Evolutionary conservation across 2,113 vertebrate species (phyloP).

Genomic region (Echinops telfairi): DNA sequence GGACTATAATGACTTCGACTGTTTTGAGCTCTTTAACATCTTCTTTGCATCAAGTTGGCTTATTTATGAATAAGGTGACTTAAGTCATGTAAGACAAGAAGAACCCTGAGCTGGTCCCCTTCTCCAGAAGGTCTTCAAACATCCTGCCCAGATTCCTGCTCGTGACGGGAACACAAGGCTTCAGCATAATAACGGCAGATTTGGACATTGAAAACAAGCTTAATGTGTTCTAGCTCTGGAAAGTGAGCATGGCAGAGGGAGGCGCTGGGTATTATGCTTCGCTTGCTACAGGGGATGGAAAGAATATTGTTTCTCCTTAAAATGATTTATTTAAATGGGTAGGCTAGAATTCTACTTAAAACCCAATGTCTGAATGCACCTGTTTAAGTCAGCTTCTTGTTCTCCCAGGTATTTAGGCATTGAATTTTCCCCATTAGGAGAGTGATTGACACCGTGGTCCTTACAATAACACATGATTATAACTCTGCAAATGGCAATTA

Average conservation of each 20-base stretch:
- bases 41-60: constrained; percentile 37
- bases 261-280: constrained; percentile 80
- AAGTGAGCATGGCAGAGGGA: constrained; percentile 64
- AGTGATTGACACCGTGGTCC: constrained; percentile 94
- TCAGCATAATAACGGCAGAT: constrained; percentile 18
- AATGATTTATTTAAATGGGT: constrained; percentile 91
- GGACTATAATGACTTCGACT: not conserved
- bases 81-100: constrained; percentile 30
- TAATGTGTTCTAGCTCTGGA: constrained; percentile 74
- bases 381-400: constrained; percentile 90
- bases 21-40: constrained; percentile 45
- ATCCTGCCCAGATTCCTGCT: constrained; percentile 15
- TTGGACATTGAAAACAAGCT: constrained; percentile 67
- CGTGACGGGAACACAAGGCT: constrained; percentile 32
- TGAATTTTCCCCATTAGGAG: constrained; percentile 91
- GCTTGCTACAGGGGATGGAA: constrained; percentile 84
- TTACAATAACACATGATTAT: constrained; percentile 96
- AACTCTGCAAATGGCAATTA: constrained; percentile 95
- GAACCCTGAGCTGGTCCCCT: constrained; percentile 4
- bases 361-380: constrained; percentile 90
- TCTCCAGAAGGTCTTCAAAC: constrained; percentile 56
- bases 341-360: constrained; percentile 89
- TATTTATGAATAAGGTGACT: not conserved
- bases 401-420: constrained; percentile 91
- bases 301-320: constrained; percentile 88